Evolutionary conservation across 2,113 vertebrate genomes (phyloP).

Genomic region (Arenaria interpres): DNA sequence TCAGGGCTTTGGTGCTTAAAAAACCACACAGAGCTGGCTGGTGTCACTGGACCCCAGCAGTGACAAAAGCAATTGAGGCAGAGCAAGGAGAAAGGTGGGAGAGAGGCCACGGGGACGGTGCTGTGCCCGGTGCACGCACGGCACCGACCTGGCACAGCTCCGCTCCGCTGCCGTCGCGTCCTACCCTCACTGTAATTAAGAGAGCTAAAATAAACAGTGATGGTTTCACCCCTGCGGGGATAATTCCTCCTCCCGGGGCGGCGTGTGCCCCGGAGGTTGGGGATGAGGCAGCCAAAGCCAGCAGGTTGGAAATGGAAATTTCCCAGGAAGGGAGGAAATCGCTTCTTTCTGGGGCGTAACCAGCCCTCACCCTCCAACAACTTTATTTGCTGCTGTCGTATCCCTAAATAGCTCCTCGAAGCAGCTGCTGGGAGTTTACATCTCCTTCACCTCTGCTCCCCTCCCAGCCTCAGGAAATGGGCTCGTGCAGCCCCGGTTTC

Average conservation of each 20-base stretch:
- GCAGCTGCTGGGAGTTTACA: constrained; percentile 14
- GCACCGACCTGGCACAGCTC: fast-evolving
- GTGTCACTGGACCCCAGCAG: background rate
- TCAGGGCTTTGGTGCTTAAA: background rate
- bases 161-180: fast-evolving
- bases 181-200: background rate
- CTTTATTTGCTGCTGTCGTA: background rate
- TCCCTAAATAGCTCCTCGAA: constrained; percentile 15
- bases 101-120: fast-evolving
- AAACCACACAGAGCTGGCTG: background rate
- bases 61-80: background rate
- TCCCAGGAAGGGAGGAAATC: background rate
- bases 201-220: background rate
- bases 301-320: background rate
- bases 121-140: fast-evolving
- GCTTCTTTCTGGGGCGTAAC: background rate
- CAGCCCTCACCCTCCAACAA: background rate
- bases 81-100: background rate
- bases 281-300: background rate
- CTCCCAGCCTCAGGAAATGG: background rate
- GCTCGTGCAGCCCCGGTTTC: background rate
- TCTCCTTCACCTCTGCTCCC: background rate
- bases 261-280: background rate
- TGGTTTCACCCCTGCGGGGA: background rate
- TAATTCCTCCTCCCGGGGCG: background rate